Conservation (phyloP, 2,797 vertebrate genomes). For the Acanthurus leucopareius region DNA sequence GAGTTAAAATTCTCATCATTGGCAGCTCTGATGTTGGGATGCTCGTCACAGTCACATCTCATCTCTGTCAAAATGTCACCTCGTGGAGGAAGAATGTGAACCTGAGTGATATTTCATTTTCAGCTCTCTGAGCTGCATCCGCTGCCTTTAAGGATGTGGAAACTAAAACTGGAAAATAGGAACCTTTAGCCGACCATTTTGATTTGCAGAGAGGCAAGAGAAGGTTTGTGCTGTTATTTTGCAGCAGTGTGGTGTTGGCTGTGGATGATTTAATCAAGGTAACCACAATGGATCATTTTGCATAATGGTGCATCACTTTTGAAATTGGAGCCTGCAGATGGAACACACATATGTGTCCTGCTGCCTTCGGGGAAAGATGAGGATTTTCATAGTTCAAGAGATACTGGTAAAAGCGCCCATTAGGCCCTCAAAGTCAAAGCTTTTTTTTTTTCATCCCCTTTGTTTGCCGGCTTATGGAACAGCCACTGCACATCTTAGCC, state of each 20-base stretch:
- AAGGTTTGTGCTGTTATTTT: slow-evolving; percentile 10
- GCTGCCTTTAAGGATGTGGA: slow-evolving; percentile 10
- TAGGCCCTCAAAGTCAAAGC: background rate
- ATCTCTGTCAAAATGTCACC: slow-evolving; percentile 27
- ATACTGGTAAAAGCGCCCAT: slow-evolving; percentile 9
- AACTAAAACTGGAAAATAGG: slow-evolving; percentile 13
- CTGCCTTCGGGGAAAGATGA: slow-evolving; percentile 3
- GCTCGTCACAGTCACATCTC: slow-evolving; percentile 39
- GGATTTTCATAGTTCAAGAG: background rate
- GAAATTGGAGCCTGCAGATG: slow-evolving; percentile 50
- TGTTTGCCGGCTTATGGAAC: background rate
- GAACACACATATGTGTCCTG: slow-evolving; percentile 29
- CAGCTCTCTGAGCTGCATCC: slow-evolving; percentile 35
- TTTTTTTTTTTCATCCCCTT: background rate
- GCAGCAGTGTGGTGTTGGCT: slow-evolving; percentile 16
- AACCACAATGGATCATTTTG: slow-evolving; percentile 40
- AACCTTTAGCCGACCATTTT: background rate
- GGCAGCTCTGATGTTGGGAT: slow-evolving; percentile 34
- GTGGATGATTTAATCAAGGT: slow-evolving; percentile 38
- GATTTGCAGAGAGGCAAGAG: background rate
- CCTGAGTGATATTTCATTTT: slow-evolving; percentile 10
- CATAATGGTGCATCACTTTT: slow-evolving; percentile 52
- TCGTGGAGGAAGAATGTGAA: slow-evolving; percentile 5
- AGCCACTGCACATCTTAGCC: background rate
- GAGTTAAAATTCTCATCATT: slow-evolving; percentile 14